Evolutionary conservation across 2,888 invertebrate genomes (phyloP), one percentile per base, ranked within the genome.

Genomic region (Drosophila incognita): DNA sequence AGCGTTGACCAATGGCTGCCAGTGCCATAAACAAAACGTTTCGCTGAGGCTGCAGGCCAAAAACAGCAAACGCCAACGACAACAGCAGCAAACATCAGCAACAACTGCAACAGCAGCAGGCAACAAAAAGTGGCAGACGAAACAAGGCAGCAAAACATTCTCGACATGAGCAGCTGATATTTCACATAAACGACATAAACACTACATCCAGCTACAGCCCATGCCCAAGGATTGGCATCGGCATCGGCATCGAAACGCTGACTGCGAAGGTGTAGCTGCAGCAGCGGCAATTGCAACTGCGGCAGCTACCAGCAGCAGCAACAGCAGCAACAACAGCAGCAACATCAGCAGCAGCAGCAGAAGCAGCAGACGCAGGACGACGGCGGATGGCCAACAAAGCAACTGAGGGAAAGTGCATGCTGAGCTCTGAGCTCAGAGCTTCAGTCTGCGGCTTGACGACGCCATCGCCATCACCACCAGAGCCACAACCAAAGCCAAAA

Each of bases 91-190:
- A 61, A 61, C 59, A 72, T 48, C 60, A 54, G 40, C 52, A 51
- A 27, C 56, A 72, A n/a, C 71, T 54, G 31, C 74, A 66, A 48
- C 64, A 56, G 66, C 60, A 52, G 54, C 69, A 78, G 38, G 83
- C 79, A 71, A 74, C 80, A 79, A 89, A 82, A 79, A 79, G 83
- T 87, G 88, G 88, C 86, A 81, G 87, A 85, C 85, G 88, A 83
- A 88, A 85, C 77, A 80, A 83, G 90, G 81, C 89, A 90, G 83
- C 83, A 76, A 80, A 79, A 79, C 82, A 90, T 88, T 89, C 89
- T 89, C 90, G 79, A 89, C 88, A 90, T 87, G 91, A 91, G 89
- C 90, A 91, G 87, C 91, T 92, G 92, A 91, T 91, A 92, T 92
- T 92, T 92, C 90, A 91, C 81, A 81, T 81, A 90, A 90, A 83